Percentiles rank a stretch among this genome's conserved stretches.
phyloP scores from a whole-genome alignment of 2,797 vertebrate genomes.

The Sphaeramia orbicularis region DNA sequence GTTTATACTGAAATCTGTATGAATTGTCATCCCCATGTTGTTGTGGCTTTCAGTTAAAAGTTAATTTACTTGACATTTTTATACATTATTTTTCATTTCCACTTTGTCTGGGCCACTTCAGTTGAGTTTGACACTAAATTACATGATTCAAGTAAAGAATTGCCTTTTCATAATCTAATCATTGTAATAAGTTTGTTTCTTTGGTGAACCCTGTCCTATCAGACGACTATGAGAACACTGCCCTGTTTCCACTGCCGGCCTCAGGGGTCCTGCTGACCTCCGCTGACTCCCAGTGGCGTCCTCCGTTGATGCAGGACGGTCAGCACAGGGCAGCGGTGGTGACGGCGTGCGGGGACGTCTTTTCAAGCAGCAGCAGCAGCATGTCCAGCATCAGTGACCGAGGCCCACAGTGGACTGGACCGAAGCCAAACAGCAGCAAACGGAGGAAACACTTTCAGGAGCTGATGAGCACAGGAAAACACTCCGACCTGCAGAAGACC shows the following conservation, averaged over 20 bases:
- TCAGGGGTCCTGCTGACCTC: slow-evolving; percentile 60
- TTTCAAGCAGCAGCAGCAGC: slow-evolving; percentile 76
- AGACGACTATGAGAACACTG: slow-evolving; percentile 68
- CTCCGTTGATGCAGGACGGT: slow-evolving; percentile 67
- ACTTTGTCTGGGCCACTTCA: no score
- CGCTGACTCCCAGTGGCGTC: slow-evolving; percentile 66
- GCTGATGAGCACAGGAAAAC: slow-evolving; percentile 31
- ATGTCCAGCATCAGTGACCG: slow-evolving; percentile 51
- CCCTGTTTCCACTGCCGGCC: slow-evolving; percentile 34
- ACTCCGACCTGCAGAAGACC: slow-evolving; percentile 36
- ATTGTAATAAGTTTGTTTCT: no score
- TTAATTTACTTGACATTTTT: no score
- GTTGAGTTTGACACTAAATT: no score
- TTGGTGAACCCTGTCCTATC: not conserved
- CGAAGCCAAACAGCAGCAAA: slow-evolving; percentile 55
- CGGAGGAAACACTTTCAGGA: slow-evolving; percentile 57
- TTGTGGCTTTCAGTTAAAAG: no score
- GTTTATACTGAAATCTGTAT: no score
- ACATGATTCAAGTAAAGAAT: no score
- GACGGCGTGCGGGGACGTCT: slow-evolving; percentile 54
- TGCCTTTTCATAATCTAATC: no score
- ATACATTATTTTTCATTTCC: no score
- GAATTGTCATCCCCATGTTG: no score
- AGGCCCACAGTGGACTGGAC: slow-evolving; percentile 74
- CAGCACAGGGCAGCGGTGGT: slow-evolving; percentile 38